Base-by-base conservation (phyloP, 2,888 invertebrate species). In the Athalia cordata region DNA sequence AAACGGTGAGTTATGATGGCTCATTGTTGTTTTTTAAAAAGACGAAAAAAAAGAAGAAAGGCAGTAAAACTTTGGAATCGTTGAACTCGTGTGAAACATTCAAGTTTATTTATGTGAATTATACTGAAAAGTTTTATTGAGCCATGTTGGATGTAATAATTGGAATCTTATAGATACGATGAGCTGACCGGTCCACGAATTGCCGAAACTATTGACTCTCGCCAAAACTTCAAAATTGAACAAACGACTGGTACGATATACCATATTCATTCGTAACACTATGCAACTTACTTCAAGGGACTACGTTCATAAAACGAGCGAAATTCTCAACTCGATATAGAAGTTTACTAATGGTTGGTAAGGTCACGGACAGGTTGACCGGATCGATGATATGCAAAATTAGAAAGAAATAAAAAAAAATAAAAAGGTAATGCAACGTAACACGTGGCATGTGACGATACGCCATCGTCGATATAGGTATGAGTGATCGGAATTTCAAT, bases 11-110 rank as follows among this genome's bases (percentile, higher is more conserved):
- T 79, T 78, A 47, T 78, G 78, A 67, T 84, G 81, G 78, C 83
- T 86, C 86, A 87, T 86, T 59, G 67, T 83, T 29, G 0, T 29
- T 29, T 29, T 29, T 29, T 29, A 1, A 1, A n/a, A n/a, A n/a
- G n/a, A n/a, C n/a, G n/a, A n/a, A 29, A 29, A 29, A 29, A 29
- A 29, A 29, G 29, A 29, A 29, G 2, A 2, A 29, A 29, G 2
- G 29, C 2, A 29, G 29, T 29, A 29, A 29, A 29, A 29, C 29
- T 29, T 29, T 29, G 29, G 29, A 29, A 29, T 29, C 29, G 29
- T 29, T 29, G 29, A 29, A 29, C 29, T 29, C 29, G 29, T 1
- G 29, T 29, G 29, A 29, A 29, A 29, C 29, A 29, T 29, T 29
- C 29, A 29, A 29, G 29, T 29, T 29, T 29, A 29, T 29, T 29